These are phyloP conservation scores for Apostichopus californicus DNA, from an alignment of 35 echinoderm and acorn worm genomes.

Conservation along the genomic window DNA sequence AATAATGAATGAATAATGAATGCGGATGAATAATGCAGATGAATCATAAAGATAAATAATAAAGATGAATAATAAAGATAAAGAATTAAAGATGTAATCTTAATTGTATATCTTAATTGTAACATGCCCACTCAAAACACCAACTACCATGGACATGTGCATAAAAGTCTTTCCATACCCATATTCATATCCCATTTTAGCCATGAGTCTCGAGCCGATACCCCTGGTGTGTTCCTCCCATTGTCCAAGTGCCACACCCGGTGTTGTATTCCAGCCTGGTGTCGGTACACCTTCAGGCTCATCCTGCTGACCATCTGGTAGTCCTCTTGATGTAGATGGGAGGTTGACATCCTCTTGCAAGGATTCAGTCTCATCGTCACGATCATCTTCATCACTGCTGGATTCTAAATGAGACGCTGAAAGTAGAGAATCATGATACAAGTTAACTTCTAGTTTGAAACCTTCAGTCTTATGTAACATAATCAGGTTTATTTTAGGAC, in stretches of 20 bases:
- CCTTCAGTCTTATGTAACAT: too few relatives aligned
- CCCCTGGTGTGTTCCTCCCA: slow-evolving; percentile 97
- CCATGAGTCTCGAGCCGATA: slow-evolving; percentile 95
- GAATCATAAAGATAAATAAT: too few relatives aligned
- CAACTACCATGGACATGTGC: too few relatives aligned
- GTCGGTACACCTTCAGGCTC: slow-evolving; percentile 48
- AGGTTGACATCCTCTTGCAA: background rate
- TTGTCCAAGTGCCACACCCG: slow-evolving; percentile 64
- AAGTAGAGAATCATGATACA: background rate
- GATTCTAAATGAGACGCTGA: background rate
- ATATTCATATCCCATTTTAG: slow-evolving; percentile 97
- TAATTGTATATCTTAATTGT: too few relatives aligned
- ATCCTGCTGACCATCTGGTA: background rate
- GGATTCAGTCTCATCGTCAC: slow-evolving; percentile 4
- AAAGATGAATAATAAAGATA: too few relatives aligned
- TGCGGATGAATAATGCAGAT: too few relatives aligned
- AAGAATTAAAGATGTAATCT: too few relatives aligned
- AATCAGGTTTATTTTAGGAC: too few relatives aligned
- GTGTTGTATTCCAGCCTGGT: slow-evolving; percentile 63
- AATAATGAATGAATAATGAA: too few relatives aligned
- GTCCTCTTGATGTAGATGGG: slow-evolving; percentile 50
- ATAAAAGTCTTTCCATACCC: slow-evolving; percentile 46
- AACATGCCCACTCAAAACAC: too few relatives aligned
- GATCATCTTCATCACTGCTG: slow-evolving; percentile 56
- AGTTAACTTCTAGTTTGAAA: too few relatives aligned